Base-by-base conservation (phyloP, 1,140 invertebrate genomes). In the Drosophila sp. region DNA sequence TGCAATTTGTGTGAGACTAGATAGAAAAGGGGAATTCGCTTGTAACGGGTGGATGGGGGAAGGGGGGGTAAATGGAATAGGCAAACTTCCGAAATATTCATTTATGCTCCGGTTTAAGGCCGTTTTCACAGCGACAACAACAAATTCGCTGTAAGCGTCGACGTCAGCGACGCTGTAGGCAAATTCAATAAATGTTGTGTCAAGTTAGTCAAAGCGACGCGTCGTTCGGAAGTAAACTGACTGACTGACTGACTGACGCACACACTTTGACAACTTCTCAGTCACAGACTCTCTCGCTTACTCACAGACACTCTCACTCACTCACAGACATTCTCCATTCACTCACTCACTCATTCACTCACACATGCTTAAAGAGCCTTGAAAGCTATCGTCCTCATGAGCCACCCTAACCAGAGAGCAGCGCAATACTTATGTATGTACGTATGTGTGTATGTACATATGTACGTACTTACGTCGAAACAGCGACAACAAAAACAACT, bases 181-280 rank as follows among this genome's bases (percentile, higher is more conserved):
- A 72, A 78, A 66, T 86, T 84, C 81, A 84, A 84, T 84, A 86
- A 86, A 77, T 74, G 69, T 77, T 84, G 45, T 61, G 51, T 70
- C 72, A 72, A 79, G 76, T 40, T 58, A 46, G 38, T 25, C 18
- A 38, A 38, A 25, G n/a, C 2, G 32, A 40, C 50, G 40, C 36
- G 11, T 41, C 45, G 34, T 32, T 63, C 9, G 11, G 61, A 71
- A 61, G 45, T 46, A 41, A n/a, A 7, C 48, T 36, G 21, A 21
- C 13, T 43, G 13, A 7, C 48, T 36, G 21, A 21, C 13, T 43
- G 27, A 29, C 16, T 27, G 45, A 54, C 27, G 16, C 13, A 59
- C 45, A 36, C 13, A 50, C 7, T 27, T 32, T 34, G 11, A 34
- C 48, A 43, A 25, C 2, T 14, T 40, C 21, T 18, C 21, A 36